Conservation (phyloP, 2,888 invertebrate species). For the Trilocha varians region DNA sequence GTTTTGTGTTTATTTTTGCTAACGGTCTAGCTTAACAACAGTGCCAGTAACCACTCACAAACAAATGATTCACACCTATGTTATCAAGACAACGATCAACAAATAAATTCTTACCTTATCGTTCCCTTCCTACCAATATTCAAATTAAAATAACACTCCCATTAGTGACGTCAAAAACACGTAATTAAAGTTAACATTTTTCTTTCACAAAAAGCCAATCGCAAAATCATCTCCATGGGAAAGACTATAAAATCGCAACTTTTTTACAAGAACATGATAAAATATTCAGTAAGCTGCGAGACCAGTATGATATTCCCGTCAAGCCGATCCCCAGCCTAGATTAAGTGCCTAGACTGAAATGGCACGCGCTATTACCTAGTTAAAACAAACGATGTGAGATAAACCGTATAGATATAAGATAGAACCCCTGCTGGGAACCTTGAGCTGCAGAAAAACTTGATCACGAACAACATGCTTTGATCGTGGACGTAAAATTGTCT, state of each 20-base stretch:
- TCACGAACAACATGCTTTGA: neutral
- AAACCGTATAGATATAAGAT: slow-evolving; percentile 5
- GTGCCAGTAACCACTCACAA: too few relatives aligned
- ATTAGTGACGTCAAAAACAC: too few relatives aligned
- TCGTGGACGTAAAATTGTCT: neutral
- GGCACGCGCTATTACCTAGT: slow-evolving; percentile 24
- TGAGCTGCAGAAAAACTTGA: slow-evolving; percentile 2
- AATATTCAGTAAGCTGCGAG: slow-evolving; percentile 25
- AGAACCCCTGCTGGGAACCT: neutral
- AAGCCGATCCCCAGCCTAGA: slow-evolving; percentile 21
- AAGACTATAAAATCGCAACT: neutral
- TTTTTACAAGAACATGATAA: slow-evolving; percentile 10
- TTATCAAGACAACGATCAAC: too few relatives aligned
- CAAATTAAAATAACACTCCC: too few relatives aligned
- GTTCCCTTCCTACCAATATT: too few relatives aligned
- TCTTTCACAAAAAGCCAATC: neutral
- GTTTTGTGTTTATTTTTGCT: too few relatives aligned
- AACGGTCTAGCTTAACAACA: too few relatives aligned
- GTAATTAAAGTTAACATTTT: too few relatives aligned
- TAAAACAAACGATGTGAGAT: slow-evolving; percentile 7
- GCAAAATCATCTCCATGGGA: neutral
- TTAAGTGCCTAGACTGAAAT: slow-evolving; percentile 23
- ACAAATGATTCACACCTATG: too few relatives aligned
- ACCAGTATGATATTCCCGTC: slow-evolving; percentile 29
- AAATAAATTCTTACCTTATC: too few relatives aligned